These are phyloP conservation scores for Cyanoramphus novaezelandiae DNA, from an alignment of 2,113 vertebrate genomes.

Conservation along the genomic window DNA sequence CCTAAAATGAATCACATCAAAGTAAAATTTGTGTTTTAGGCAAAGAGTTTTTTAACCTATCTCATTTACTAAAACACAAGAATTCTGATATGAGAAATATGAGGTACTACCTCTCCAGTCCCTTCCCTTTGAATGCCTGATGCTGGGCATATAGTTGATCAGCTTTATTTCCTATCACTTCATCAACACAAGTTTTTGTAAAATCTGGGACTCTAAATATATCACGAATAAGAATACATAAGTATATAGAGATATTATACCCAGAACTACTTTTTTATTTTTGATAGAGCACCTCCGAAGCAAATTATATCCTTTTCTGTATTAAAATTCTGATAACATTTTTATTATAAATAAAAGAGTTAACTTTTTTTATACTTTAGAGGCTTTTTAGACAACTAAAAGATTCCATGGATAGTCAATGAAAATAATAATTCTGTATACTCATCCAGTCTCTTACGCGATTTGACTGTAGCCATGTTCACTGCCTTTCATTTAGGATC, in stretches of 20 bases:
- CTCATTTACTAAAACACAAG: not conserved
- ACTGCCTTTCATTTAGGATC: not conserved
- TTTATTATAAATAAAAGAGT: not conserved
- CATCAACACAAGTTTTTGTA: not conserved
- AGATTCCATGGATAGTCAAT: not conserved
- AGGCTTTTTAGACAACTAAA: not conserved
- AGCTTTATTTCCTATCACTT: not conserved
- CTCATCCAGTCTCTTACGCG: not conserved
- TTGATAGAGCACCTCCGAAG: not conserved
- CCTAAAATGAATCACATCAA: conserved; percentile 15
- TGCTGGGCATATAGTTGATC: not conserved
- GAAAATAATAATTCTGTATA: not conserved
- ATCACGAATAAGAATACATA: not conserved
- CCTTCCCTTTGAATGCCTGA: not conserved
- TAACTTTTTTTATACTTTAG: not conserved
- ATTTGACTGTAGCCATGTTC: not conserved
- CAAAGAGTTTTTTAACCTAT: conserved; percentile 19
- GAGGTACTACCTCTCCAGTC: not conserved
- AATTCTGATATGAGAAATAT: not conserved
- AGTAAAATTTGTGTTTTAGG: conserved; percentile 8
- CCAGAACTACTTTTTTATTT: not conserved
- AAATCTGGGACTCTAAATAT: not conserved
- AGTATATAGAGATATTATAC: not conserved
- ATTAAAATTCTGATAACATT: not conserved
- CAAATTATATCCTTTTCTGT: not conserved